phyloP scores from a whole-genome alignment of 2,797 vertebrate genomes.

The Acrossocheilus fasciatus region DNA sequence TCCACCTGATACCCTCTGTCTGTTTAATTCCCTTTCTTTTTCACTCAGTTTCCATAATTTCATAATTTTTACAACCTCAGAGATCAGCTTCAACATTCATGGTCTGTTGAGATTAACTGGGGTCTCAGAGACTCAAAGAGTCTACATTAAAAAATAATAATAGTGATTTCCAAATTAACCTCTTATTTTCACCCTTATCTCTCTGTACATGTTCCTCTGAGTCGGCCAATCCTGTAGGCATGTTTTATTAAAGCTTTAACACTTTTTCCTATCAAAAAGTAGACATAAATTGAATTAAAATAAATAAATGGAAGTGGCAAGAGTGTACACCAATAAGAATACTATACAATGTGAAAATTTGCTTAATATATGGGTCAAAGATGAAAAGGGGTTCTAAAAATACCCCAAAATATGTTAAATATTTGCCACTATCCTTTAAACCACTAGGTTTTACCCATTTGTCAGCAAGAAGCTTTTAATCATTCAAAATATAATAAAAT shows the following conservation, averaged over 20 bases:
- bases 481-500: background rate
- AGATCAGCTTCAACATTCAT: conserved; percentile 31
- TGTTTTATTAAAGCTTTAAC: background rate
- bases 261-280: background rate
- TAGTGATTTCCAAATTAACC: conserved; percentile 2
- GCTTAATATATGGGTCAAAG: background rate
- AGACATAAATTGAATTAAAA: background rate
- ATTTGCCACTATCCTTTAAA: background rate
- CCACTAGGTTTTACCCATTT: background rate
- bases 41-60: conserved; percentile 43
- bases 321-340: background rate
- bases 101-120: conserved; percentile 12
- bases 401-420: background rate
- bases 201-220: background rate
- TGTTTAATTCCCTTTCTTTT: conserved; percentile 58
- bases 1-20: conserved; percentile 23
- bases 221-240: background rate
- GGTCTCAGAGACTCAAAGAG: background rate
- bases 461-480: background rate
- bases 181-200: background rate
- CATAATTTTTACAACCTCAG: conserved; percentile 45
- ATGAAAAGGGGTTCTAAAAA: background rate
- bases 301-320: background rate
- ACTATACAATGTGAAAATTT: background rate
- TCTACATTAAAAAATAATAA: background rate